phyloP scores from a whole-genome alignment of 64 coral and sea anemone genomes.

The Montipora efflorescens region DNA sequence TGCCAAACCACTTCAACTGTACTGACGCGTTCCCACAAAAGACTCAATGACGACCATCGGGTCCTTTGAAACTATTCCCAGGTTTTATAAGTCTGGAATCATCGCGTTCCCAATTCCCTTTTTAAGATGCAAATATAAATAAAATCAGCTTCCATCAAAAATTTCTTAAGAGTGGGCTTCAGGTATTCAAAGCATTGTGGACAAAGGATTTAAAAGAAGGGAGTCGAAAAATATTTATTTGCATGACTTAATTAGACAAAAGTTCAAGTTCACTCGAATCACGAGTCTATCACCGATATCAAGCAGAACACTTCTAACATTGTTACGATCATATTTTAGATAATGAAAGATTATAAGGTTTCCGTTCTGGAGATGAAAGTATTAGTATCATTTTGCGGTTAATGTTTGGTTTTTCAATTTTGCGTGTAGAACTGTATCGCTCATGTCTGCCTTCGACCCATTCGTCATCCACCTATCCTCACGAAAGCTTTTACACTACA shows the following conservation, averaged over 20 bases:
- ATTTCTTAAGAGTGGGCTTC: not conserved
- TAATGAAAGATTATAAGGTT: conserved; percentile 1
- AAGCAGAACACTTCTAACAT: conserved; percentile 16
- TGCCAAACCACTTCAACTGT: conserved; percentile 7
- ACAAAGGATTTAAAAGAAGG: conserved; percentile 4
- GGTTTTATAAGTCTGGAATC: conserved; percentile 17
- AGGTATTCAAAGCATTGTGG: not conserved
- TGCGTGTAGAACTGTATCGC: not conserved
- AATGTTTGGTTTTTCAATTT: conserved; percentile 4
- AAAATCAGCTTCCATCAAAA: not conserved
- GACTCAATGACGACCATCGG: not conserved
- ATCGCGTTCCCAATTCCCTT: not conserved
- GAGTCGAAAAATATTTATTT: not conserved
- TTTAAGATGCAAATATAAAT: conserved; percentile 23
- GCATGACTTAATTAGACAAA: not conserved
- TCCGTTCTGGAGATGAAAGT: conserved; percentile 20
- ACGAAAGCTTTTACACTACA: conserved; percentile 43
- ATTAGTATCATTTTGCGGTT: conserved; percentile 22
- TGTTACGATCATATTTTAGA: not conserved
- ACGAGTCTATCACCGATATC: not conserved
- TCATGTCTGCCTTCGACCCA: not conserved
- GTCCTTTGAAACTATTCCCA: not conserved
- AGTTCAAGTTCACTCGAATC: conserved; percentile 16
- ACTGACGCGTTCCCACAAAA: conserved; percentile 36
- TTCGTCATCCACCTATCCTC: not conserved